These are phyloP conservation scores for Gallirallus australis DNA, from an alignment of 2,797 vertebrate species.

Conservation along the genomic window DNA sequence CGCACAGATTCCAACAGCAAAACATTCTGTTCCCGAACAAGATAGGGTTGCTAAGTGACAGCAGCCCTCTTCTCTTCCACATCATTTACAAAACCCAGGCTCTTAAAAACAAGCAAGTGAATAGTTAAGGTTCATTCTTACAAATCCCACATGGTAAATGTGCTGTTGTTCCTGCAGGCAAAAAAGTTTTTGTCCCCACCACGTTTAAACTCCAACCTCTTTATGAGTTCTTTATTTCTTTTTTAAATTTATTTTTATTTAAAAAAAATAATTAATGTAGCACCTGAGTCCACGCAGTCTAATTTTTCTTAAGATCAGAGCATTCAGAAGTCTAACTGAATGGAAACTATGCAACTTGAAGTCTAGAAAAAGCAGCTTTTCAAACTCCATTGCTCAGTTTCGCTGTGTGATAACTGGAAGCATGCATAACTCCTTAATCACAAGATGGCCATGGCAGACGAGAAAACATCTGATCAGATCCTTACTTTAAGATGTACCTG, in stretches of 20 bases:
- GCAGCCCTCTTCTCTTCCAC: slow-evolving; percentile 35
- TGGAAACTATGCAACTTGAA: not conserved
- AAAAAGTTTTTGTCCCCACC: not conserved
- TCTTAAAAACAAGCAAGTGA: slow-evolving; percentile 51
- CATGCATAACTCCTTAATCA: not conserved
- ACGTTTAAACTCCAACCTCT: not conserved
- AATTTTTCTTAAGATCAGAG: not conserved
- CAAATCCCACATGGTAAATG: not conserved
- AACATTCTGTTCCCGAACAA: slow-evolving; percentile 66
- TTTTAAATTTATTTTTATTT: too few relatives aligned
- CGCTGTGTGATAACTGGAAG: not conserved
- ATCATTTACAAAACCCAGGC: slow-evolving; percentile 41
- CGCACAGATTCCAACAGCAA: slow-evolving; percentile 37
- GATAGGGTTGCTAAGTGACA: slow-evolving; percentile 72
- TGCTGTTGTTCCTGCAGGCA: not conserved
- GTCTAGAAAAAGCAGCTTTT: not conserved
- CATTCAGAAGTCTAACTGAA: not conserved
- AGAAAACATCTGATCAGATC: not conserved
- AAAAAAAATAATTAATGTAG: not conserved
- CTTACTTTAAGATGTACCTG: not conserved
- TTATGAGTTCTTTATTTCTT: not conserved
- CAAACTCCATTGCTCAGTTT: not conserved
- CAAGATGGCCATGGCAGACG: not conserved
- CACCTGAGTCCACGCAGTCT: not conserved
- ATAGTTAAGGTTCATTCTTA: not conserved